phyloP scores from a whole-genome alignment of 2,797 vertebrate species.

The Apogon talboti region DNA sequence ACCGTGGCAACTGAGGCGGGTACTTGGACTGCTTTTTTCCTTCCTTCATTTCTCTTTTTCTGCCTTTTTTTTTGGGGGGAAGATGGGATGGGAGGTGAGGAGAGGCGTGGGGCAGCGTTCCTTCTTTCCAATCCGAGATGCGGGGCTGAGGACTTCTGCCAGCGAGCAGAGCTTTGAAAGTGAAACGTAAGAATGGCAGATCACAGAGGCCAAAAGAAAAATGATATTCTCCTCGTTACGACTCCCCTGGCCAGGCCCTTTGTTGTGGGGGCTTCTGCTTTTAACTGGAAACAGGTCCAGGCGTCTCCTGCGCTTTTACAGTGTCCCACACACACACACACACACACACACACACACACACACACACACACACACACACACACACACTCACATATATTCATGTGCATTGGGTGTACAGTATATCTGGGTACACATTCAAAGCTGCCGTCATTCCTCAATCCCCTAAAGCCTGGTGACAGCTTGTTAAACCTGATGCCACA shows the following conservation, averaged over 20 bases:
- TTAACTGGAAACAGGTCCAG: slow-evolving; percentile 93
- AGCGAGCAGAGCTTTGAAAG: slow-evolving; percentile 90
- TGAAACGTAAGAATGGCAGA: slow-evolving; percentile 91
- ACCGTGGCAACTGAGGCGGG: slow-evolving; percentile 25
- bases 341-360: slow-evolving; percentile 7
- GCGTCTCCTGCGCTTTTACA: slow-evolving; percentile 82
- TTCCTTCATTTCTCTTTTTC: neutral
- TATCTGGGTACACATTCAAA: slow-evolving; percentile 8
- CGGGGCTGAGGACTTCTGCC: slow-evolving; percentile 82
- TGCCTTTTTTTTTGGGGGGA: slow-evolving; percentile 7
- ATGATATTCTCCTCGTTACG: slow-evolving; percentile 88
- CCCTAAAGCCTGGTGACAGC: slow-evolving; percentile 69
- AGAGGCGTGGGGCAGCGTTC: slow-evolving; percentile 80
- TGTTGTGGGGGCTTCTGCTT: slow-evolving; percentile 89
- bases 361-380: slow-evolving; percentile 29
- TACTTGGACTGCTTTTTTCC: slow-evolving; percentile 6
- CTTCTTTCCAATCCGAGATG: slow-evolving; percentile 82
- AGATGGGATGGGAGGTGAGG: slow-evolving; percentile 66
- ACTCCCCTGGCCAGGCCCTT: slow-evolving; percentile 86
- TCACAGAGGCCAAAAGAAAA: slow-evolving; percentile 93
- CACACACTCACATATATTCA: slow-evolving; percentile 18
- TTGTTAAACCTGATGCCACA: slow-evolving; percentile 71
- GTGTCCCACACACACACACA: slow-evolving; percentile 39
- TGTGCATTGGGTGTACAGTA: slow-evolving; percentile 12
- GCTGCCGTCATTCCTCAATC: slow-evolving; percentile 46